These are phyloP conservation scores for Salminus brasiliensis DNA, from an alignment of 2,113 vertebrate species.

Conservation along the genomic window DNA sequence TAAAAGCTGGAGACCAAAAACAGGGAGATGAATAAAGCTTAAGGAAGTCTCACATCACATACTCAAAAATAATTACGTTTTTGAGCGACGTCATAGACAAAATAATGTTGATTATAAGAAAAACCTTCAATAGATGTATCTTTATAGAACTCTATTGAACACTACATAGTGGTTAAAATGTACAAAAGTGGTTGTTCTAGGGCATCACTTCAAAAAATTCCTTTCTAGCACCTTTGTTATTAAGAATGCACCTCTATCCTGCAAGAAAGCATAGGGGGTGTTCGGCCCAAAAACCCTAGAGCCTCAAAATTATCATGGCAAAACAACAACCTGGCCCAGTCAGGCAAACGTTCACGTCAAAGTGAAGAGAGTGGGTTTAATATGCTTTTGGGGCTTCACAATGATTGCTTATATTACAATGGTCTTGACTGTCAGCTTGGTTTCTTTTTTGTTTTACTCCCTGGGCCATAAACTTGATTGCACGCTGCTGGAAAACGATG, in stretches of 20 bases:
- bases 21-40: constrained; percentile 26
- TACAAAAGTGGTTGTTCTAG: no score
- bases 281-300: neutral
- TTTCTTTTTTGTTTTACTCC: neutral
- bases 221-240: no score
- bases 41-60: constrained; percentile 46
- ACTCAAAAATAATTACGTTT: neutral
- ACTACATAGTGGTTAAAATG: no score
- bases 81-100: constrained; percentile 29
- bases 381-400: neutral
- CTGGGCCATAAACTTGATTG: neutral
- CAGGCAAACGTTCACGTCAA: neutral
- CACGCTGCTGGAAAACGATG: neutral
- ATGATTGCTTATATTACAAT: neutral
- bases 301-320: neutral
- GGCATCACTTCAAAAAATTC: no score
- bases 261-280: neutral
- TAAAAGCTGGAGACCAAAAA: constrained; percentile 65
- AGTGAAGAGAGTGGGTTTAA: neutral
- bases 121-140: neutral
- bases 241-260: no score
- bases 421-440: neutral
- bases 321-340: neutral
- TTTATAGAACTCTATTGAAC: no score
- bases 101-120: neutral